Percentiles rank a stretch among this genome's conserved stretches.
Evolutionary conservation across 1,140 invertebrate genomes (phyloP).

Genomic region (Sinella curviseta): DNA sequence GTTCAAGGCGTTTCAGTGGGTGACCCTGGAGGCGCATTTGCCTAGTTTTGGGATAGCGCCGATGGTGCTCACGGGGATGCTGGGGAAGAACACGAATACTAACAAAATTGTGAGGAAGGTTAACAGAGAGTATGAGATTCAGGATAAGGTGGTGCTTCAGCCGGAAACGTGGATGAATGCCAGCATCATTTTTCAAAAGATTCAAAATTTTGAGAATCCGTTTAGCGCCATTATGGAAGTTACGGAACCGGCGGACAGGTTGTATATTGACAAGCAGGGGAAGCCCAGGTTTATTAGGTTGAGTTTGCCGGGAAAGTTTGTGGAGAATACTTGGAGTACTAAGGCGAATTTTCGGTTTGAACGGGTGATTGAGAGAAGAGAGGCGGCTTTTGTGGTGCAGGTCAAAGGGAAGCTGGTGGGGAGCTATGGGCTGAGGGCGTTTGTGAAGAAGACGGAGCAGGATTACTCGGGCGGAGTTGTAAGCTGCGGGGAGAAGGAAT

Average conservation of each 20-base stretch:
- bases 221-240: background rate
- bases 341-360: background rate
- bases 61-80: background rate
- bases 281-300: background rate
- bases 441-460: background rate
- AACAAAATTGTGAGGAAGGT: background rate
- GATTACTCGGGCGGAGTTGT: no score
- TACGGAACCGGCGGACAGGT: background rate
- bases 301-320: background rate
- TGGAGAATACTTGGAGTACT: background rate
- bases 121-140: background rate
- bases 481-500: no score
- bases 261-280: background rate
- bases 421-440: background rate
- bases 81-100: background rate
- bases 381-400: background rate
- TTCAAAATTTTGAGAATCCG: background rate
- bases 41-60: background rate
- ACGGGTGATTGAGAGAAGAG: background rate
- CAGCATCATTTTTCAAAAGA: background rate
- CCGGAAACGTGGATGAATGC: background rate
- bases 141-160: background rate
- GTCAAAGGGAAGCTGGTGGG: background rate
- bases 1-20: background rate
- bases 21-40: background rate